Percentiles rank a stretch among this genome's conserved stretches.
Conservation (phyloP, 1,140 invertebrate species). For the Drosophila quadrilineata region DNA sequence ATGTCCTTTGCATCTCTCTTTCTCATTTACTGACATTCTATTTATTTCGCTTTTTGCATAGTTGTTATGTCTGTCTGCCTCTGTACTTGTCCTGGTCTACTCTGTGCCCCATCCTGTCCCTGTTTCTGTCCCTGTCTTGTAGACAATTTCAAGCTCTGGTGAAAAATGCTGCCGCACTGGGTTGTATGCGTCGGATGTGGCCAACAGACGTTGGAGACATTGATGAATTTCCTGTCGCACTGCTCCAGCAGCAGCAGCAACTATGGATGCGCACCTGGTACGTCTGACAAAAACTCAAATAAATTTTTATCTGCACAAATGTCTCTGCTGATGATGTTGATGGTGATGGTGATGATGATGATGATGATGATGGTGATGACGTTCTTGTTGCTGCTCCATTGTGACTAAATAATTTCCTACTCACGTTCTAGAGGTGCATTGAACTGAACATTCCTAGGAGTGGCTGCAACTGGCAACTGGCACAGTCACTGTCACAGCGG, state of each 20-base stretch:
- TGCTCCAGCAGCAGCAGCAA: slow-evolving; percentile 26
- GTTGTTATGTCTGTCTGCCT: too few relatives aligned
- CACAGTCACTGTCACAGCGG: too few relatives aligned
- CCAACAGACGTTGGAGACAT: slow-evolving; percentile 68
- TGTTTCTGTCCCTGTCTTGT: slow-evolving; percentile 45
- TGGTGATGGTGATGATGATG: too few relatives aligned
- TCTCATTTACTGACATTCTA: slow-evolving; percentile 14
- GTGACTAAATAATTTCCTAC: slow-evolving; percentile 77
- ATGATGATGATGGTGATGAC: too few relatives aligned
- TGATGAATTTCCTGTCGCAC: slow-evolving; percentile 77
- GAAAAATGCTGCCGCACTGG: slow-evolving; percentile 61
- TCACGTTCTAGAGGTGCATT: slow-evolving; percentile 68
- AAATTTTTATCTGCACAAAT: slow-evolving; percentile 55
- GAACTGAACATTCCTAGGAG: slow-evolving; percentile 44
- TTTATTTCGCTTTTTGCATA: slow-evolving; percentile 15
- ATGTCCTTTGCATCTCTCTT: neutral
- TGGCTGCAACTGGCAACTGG: too few relatives aligned
- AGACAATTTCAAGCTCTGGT: slow-evolving; percentile 62
- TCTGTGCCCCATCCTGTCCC: too few relatives aligned
- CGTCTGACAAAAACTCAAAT: slow-evolving; percentile 36
- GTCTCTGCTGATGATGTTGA: slow-evolving; percentile 49
- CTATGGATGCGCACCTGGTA: slow-evolving; percentile 13
- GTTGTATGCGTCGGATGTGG: slow-evolving; percentile 48
- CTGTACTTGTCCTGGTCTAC: too few relatives aligned
- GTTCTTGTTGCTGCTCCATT: too few relatives aligned